These are phyloP conservation scores for Columba janthina DNA, from an alignment of 2,113 vertebrate genomes.

Conservation along the genomic window DNA sequence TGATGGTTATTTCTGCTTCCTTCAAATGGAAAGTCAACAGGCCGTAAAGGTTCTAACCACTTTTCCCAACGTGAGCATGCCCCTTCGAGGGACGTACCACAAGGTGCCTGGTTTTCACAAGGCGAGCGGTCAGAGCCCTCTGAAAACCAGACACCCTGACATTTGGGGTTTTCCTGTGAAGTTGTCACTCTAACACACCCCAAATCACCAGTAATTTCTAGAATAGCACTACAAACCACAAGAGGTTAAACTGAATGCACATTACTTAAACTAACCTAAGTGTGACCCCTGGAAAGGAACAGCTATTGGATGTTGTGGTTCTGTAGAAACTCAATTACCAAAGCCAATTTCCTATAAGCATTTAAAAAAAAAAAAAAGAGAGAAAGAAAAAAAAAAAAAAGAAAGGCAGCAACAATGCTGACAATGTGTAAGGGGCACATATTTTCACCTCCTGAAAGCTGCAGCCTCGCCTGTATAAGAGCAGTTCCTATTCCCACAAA, in stretches of 20 bases:
- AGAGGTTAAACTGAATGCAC: conserved; percentile 52
- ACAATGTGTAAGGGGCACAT: conserved; percentile 43
- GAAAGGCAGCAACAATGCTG: conserved; percentile 10
- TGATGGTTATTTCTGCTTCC: not conserved
- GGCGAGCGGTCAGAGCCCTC: not conserved
- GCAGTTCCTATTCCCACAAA: conserved; percentile 46
- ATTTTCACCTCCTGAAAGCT: conserved; percentile 9
- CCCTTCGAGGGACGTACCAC: not conserved
- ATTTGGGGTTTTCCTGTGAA: conserved; percentile 53
- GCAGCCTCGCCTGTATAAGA: not conserved
- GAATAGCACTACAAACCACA: conserved; percentile 50
- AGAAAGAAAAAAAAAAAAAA: too few species aligned
- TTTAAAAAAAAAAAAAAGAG: not conserved
- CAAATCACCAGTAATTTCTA: conserved; percentile 54
- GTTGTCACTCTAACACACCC: conserved; percentile 43
- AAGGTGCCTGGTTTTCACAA: not conserved
- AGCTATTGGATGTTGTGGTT: conserved; percentile 63
- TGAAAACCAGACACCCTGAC: conserved; percentile 22
- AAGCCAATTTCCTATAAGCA: conserved; percentile 65
- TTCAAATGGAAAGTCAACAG: not conserved
- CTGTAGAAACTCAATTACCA: conserved; percentile 70
- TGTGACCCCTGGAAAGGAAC: conserved; percentile 40
- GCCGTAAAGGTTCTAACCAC: not conserved
- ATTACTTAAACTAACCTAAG: conserved; percentile 55
- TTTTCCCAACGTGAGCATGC: rapidly evolving